These are phyloP conservation scores for Pinna nobilis DNA, from an alignment of 1,140 invertebrate species.

Conservation along the genomic window DNA sequence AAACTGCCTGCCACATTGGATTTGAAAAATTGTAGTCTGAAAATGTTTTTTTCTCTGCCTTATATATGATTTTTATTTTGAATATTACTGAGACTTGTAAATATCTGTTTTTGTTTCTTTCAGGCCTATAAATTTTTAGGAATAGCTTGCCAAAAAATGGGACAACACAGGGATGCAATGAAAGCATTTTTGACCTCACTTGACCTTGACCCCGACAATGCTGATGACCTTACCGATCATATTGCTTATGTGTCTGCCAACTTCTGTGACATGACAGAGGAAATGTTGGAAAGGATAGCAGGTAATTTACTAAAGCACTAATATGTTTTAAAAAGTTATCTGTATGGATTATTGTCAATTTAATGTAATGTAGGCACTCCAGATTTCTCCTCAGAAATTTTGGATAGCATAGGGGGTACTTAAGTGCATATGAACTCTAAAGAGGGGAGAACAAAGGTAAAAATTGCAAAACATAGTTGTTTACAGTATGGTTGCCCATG, in stretches of 20 bases:
- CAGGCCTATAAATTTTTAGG: slow-evolving; percentile 65
- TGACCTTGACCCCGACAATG: slow-evolving; percentile 62
- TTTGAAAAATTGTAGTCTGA: no score
- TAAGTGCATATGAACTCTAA: no score
- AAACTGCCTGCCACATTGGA: no score
- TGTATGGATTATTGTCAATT: not conserved
- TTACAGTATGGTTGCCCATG: no score
- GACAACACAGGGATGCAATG: slow-evolving; percentile 58
- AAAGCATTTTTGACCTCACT: slow-evolving; percentile 63
- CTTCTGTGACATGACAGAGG: slow-evolving; percentile 58
- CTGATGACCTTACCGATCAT: slow-evolving; percentile 61
- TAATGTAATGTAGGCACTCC: not conserved
- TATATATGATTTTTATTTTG: not conserved
- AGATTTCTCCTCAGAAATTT: not conserved
- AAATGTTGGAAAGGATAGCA: slow-evolving; percentile 52
- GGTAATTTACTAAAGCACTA: slow-evolving; percentile 44
- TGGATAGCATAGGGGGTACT: not conserved
- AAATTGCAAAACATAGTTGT: no score
- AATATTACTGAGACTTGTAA: not conserved
- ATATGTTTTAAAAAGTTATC: not conserved
- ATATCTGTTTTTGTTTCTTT: not conserved
- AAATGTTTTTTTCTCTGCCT: not conserved
- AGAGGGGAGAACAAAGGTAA: no score
- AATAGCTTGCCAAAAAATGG: slow-evolving; percentile 52
- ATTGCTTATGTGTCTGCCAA: slow-evolving; percentile 57